Conservation (phyloP, 2,113 vertebrate species). For the Chaenocephalus aceratus region DNA sequence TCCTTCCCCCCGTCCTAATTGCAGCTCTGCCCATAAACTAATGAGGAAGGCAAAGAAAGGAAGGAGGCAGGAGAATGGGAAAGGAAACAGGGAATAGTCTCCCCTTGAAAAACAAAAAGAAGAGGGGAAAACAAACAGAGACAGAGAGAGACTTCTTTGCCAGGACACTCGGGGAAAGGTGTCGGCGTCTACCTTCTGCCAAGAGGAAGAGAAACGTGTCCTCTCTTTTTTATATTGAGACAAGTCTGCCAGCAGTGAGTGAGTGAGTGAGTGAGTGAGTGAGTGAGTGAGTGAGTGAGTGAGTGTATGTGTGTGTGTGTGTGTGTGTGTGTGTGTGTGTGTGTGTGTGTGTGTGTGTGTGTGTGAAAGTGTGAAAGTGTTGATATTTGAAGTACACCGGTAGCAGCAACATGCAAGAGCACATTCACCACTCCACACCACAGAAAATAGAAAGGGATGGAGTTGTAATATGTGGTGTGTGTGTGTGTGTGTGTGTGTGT, state of each 20-base stretch:
- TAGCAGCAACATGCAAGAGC: neutral
- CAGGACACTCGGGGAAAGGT: conserved; percentile 74
- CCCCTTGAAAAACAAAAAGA: too few species aligned
- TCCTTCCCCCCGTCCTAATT: too few species aligned
- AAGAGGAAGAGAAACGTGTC: conserved; percentile 63
- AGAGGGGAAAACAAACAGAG: conserved; percentile 32
- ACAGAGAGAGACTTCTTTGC: conserved; percentile 59
- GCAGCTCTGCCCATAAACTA: too few species aligned
- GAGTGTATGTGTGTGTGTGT: too few species aligned
- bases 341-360: too few species aligned
- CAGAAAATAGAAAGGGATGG: neutral
- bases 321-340: too few species aligned
- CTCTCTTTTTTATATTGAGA: conserved; percentile 30
- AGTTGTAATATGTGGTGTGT: conserved; percentile 38
- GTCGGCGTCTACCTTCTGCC: conserved; percentile 66
- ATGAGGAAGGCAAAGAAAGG: too few species aligned
- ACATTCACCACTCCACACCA: neutral
- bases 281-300: conserved; percentile 24
- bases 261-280: too few species aligned
- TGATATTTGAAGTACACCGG: conserved; percentile 22
- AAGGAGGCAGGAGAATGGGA: too few species aligned
- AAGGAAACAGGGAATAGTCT: too few species aligned
- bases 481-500: too few species aligned
- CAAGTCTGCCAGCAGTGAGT: conserved; percentile 71
- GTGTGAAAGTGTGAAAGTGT: too few species aligned